phyloP scores from a whole-genome alignment of 2,888 invertebrate species.

The Eledona agricola region DNA sequence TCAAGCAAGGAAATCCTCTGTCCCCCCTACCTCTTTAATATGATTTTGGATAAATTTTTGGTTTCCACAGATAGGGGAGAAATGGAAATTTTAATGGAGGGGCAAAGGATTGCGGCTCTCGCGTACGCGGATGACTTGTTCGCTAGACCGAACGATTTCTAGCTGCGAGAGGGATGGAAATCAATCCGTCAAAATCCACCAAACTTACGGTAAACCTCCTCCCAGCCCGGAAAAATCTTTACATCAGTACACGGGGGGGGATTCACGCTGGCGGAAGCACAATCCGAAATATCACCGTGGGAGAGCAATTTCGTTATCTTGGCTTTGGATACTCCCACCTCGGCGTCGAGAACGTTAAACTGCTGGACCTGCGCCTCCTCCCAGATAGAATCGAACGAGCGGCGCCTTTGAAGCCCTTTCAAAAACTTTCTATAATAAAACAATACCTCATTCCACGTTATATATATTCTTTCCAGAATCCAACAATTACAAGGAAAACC shows the following conservation, averaged over 20 bases:
- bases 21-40: conserved; percentile 49
- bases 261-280: conserved; percentile 3
- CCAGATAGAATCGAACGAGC: conserved; percentile 3
- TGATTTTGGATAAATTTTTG: conserved; percentile 49
- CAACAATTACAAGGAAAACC: not conserved
- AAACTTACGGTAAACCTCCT: conserved; percentile 1
- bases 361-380: not conserved
- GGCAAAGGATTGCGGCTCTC: not conserved
- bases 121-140: conserved; percentile 10
- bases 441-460: conserved; percentile 4
- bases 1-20: conserved; percentile 60
- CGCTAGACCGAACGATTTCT: conserved; percentile 1
- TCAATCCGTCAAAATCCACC: conserved; percentile 8
- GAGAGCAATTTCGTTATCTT: conserved; percentile 17
- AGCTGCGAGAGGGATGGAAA: not conserved
- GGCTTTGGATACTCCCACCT: conserved; percentile 14
- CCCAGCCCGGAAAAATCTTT: conserved; percentile 18
- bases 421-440: conserved; percentile 13
- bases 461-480: conserved; percentile 1
- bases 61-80: conserved; percentile 2
- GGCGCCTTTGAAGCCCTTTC: conserved; percentile 18
- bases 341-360: conserved; percentile 2
- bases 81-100: not conserved
- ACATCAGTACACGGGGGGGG: not conserved
- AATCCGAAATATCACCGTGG: conserved; percentile 7